phyloP scores from a whole-genome alignment of 53 echinoderm and acorn worm genomes.

The Apostichopus leukothele region DNA sequence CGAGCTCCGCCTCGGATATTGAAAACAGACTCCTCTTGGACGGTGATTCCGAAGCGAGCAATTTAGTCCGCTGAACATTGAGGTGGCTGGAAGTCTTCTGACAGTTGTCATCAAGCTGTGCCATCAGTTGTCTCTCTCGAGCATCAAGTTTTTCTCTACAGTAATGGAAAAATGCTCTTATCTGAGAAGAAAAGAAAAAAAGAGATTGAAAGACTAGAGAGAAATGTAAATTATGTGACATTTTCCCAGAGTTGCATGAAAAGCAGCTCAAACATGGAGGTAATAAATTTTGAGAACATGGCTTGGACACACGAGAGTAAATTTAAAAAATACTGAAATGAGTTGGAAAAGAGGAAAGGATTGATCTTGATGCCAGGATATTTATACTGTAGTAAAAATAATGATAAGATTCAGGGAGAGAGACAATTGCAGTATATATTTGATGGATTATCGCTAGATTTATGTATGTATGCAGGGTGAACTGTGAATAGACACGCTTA shows the following conservation, averaged over 20 bases:
- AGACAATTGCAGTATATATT: too few relatives aligned
- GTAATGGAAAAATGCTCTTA: constrained; percentile 70
- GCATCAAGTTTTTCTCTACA: constrained; percentile 75
- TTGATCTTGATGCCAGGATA: too few relatives aligned
- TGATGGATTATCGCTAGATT: too few relatives aligned
- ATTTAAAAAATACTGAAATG: too few relatives aligned
- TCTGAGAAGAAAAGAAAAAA: constrained; percentile 45
- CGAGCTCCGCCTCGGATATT: constrained; percentile 45
- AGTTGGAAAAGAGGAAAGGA: too few relatives aligned
- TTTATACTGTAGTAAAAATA: too few relatives aligned
- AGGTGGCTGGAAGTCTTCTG: constrained; percentile 61
- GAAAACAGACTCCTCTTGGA: constrained; percentile 52
- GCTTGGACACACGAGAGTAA: neutral
- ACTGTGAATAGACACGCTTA: too few relatives aligned
- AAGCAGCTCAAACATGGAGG: neutral
- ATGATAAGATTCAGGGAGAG: too few relatives aligned
- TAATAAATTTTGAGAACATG: neutral
- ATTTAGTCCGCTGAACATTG: constrained; percentile 69
- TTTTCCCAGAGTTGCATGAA: neutral
- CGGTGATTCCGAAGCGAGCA: constrained; percentile 56
- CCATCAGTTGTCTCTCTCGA: constrained; percentile 65
- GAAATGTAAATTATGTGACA: neutral
- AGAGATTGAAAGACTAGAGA: neutral
- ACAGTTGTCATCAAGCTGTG: constrained; percentile 72
- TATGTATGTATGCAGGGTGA: too few relatives aligned